Conservation (phyloP, 1,140 invertebrate genomes). For the Macrobrachium nipponense region DNA sequence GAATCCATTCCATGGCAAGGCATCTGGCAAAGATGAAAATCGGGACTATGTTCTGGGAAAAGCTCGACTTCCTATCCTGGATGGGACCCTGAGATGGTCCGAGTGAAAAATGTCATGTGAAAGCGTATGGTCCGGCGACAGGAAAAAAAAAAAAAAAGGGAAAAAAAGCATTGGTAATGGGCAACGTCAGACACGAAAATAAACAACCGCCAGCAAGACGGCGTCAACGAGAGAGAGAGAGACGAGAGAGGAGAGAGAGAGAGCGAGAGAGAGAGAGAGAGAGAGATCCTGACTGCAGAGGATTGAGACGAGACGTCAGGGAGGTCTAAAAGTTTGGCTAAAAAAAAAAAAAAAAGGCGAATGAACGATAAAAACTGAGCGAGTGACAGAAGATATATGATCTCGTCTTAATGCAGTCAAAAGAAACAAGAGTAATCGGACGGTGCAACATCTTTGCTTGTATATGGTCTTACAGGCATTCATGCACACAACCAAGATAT, state of each 20-base stretch:
- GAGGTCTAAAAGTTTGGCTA: background rate
- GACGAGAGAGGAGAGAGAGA: constrained; percentile 3
- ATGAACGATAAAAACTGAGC: background rate
- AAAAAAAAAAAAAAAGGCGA: background rate
- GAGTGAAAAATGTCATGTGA: background rate
- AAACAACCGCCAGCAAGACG: background rate
- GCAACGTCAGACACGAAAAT: background rate
- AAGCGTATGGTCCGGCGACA: background rate
- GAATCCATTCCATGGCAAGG: no score
- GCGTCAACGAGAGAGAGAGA: background rate
- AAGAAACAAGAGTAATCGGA: background rate
- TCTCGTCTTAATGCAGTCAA: background rate
- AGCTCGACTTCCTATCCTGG: no score
- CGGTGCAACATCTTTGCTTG: background rate
- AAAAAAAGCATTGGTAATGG: background rate
- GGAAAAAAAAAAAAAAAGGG: background rate
- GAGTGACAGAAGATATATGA: background rate
- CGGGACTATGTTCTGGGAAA: no score
- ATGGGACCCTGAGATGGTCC: background rate
- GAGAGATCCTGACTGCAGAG: background rate
- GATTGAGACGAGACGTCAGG: background rate
- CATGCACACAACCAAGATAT: background rate
- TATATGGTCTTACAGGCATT: background rate
- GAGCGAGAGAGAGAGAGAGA: background rate
- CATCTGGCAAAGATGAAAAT: no score